phyloP scores from a whole-genome alignment of 2,113 vertebrate species.

The Caranx ignobilis region DNA sequence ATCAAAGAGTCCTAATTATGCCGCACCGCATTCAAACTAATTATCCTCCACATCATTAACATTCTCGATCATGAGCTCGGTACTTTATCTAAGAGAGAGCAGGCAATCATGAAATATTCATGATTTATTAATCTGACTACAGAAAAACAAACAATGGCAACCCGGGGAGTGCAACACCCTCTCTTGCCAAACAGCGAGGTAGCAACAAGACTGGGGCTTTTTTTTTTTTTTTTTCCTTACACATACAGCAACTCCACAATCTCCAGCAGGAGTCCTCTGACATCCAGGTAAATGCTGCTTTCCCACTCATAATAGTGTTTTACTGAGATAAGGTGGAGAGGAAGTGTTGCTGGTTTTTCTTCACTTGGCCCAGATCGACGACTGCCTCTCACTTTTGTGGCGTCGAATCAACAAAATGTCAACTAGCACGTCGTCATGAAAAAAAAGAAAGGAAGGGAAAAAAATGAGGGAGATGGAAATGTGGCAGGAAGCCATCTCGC shows the following conservation, averaged over 20 bases:
- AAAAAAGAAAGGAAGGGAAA: not conserved
- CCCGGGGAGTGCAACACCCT: constrained; percentile 60
- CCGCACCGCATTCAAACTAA: constrained; percentile 74
- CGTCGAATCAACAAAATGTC: constrained; percentile 61
- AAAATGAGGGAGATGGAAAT: constrained; percentile 22
- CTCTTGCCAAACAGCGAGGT: constrained; percentile 34
- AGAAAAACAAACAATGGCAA: constrained; percentile 80
- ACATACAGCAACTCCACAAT: constrained; percentile 19
- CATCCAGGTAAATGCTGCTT: constrained; percentile 46
- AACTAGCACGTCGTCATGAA: not conserved
- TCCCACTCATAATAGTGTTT: constrained; percentile 48
- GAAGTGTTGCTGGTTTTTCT: constrained; percentile 46
- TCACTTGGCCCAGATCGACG: constrained; percentile 38
- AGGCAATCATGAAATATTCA: constrained; percentile 84
- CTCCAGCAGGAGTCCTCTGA: constrained; percentile 39
- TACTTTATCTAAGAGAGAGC: constrained; percentile 76
- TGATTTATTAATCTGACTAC: constrained; percentile 81
- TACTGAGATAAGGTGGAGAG: constrained; percentile 55
- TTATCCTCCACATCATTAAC: constrained; percentile 79
- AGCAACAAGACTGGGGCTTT: constrained; percentile 23
- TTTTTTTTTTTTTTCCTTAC: constrained; percentile 30
- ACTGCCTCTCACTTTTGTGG: constrained; percentile 24
- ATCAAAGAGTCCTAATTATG: constrained; percentile 81
- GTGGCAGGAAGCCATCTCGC: constrained; percentile 18
- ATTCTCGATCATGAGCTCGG: constrained; percentile 69